A percentile compares a stretch with the other conserved stretches of the same genome.
Evolutionary conservation across 2,797 vertebrate species (phyloP).

Genomic region (Iguana delicatissima): DNA sequence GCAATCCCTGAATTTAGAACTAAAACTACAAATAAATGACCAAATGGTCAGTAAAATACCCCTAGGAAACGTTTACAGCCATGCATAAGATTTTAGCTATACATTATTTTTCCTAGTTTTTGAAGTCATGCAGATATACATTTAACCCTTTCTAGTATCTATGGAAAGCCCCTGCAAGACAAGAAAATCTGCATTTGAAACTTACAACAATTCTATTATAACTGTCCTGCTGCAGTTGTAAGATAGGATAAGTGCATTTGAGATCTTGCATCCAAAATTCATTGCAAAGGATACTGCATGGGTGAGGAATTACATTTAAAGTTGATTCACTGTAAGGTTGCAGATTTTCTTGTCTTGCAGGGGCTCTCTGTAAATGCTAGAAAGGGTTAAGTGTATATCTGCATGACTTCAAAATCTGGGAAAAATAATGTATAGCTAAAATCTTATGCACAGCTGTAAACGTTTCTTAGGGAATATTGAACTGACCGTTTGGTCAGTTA

Average conservation of each 20-base stretch:
- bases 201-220: too few relatives aligned
- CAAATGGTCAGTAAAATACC: not conserved
- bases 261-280: too few relatives aligned
- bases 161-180: not conserved
- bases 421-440: not conserved
- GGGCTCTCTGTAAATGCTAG: not conserved
- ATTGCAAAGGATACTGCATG: too few relatives aligned
- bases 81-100: not conserved
- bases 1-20: not conserved
- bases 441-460: not conserved
- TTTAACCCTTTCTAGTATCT: not conserved
- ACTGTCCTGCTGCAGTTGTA: too few relatives aligned
- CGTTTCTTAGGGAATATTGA: not conserved
- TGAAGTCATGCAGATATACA: not conserved
- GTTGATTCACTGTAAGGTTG: not conserved
- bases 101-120: not conserved
- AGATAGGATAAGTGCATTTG: too few relatives aligned
- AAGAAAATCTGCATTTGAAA: not conserved
- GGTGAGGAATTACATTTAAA: too few relatives aligned
- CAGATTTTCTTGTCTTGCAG: not conserved
- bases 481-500: not conserved
- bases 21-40: not conserved
- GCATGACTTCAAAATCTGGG: not conserved
- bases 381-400: not conserved
- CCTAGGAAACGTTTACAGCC: not conserved